These are phyloP conservation scores for Aspidapion aeneum DNA, from an alignment of 2,888 invertebrate species.

Conservation along the genomic window DNA sequence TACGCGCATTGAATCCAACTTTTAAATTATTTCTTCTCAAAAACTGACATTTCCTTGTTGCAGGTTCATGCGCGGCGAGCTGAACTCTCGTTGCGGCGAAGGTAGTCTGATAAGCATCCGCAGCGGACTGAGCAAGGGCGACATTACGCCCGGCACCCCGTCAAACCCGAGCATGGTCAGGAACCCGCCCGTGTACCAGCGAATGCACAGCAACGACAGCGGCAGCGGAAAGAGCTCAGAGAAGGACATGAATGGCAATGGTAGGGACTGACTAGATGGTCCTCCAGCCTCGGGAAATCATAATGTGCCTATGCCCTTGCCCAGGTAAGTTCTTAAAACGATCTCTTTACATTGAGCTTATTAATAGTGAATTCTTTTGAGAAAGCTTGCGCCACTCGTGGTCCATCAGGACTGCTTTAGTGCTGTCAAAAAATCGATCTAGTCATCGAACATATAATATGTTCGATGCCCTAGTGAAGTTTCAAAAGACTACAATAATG, in stretches of 20 bases:
- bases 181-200: conserved; percentile 73
- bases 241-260: conserved; percentile 59
- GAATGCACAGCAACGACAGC: conserved; percentile 85
- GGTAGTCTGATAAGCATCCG: conserved; percentile 38
- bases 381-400: no score
- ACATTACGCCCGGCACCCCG: conserved; percentile 70
- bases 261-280: conserved; percentile 73
- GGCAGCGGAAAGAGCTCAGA: conserved; percentile 63
- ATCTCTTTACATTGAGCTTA: no score
- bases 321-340: conserved; percentile 37
- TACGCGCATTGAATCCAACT: no score
- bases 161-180: conserved; percentile 63
- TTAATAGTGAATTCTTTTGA: no score
- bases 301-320: conserved; percentile 40
- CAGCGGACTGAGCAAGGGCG: conserved; percentile 51
- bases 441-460: no score
- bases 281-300: conserved; percentile 59
- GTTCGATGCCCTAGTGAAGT: no score
- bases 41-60: conserved; percentile 26
- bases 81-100: conserved; percentile 52
- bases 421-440: no score
- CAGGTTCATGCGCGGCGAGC: conserved; percentile 90
- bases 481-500: no score
- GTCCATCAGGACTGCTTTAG: no score
- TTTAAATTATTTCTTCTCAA: neutral